A percentile compares a stretch with the other conserved stretches of the same genome.
phyloP scores from a whole-genome alignment of 1,140 invertebrate genomes.

The Bombus vancouverensis region DNA sequence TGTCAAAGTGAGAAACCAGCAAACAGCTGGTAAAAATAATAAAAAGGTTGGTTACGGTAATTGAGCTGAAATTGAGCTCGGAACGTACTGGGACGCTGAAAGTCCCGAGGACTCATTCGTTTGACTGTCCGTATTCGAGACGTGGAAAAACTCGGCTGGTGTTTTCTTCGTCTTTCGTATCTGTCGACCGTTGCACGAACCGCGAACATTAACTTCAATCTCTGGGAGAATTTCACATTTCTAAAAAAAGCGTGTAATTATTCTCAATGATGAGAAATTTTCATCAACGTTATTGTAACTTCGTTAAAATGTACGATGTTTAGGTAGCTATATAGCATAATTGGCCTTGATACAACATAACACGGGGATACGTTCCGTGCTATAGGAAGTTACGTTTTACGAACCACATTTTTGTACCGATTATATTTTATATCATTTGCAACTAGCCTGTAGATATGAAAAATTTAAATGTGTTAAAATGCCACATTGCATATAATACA shows the following conservation, averaged over 20 bases:
- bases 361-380: neutral
- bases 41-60: conserved; percentile 30
- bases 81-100: neutral
- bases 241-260: neutral
- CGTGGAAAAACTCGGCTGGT: neutral
- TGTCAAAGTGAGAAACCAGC: neutral
- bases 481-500: neutral
- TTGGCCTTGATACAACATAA: no score
- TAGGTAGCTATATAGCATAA: no score
- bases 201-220: neutral
- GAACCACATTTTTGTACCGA: neutral
- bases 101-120: neutral
- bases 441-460: neutral
- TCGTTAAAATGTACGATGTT: neutral
- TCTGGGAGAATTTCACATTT: neutral
- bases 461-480: neutral
- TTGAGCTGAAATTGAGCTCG: conserved; percentile 39
- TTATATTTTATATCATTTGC: neutral
- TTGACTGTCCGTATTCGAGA: neutral
- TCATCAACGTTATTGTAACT: neutral
- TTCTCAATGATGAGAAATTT: neutral
- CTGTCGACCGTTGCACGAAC: neutral
- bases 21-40: conserved; percentile 30
- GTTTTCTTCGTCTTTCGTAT: neutral
- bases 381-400: neutral